Percentiles rank a stretch among this genome's conserved stretches.
Evolutionary conservation across 2,797 vertebrate species (phyloP).

Genomic region (Denticeps clupeoides): DNA sequence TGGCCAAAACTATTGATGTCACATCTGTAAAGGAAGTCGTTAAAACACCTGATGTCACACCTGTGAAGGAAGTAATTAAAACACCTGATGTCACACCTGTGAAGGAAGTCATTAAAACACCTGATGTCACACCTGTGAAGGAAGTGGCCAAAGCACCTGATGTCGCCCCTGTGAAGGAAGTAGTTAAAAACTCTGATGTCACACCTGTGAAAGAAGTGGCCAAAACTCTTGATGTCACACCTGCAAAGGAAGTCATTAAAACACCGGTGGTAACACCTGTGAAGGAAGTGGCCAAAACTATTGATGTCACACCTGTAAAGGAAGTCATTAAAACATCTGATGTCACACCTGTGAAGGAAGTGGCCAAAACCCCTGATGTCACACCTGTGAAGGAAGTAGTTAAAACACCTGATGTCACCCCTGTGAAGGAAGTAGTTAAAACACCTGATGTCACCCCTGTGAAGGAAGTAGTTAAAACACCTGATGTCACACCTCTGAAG

Average conservation of each 20-base stretch:
- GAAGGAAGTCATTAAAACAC: conserved; percentile 4
- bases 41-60: conserved; percentile 3
- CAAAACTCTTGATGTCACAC: neutral
- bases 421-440: neutral
- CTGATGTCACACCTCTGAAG: neutral
- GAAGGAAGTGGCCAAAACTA: neutral
- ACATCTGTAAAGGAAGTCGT: neutral
- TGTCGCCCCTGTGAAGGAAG: neutral
- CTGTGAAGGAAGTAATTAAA: conserved; percentile 1
- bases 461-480: neutral
- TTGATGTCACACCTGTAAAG: neutral
- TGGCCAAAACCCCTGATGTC: conserved; percentile 1
- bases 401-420: too few relatives aligned
- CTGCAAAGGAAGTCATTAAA: neutral
- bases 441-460: neutral
- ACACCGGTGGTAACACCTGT: neutral
- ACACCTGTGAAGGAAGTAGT: neutral
- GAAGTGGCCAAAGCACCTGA: neutral
- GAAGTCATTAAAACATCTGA: neutral
- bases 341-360: neutral
- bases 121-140: neutral
- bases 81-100: neutral
- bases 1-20: too few relatives aligned
- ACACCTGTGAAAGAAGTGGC: neutral
- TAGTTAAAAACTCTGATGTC: neutral